Evolutionary conservation across 2,797 vertebrate genomes (phyloP).

Genomic region (Spinus pinus): DNA sequence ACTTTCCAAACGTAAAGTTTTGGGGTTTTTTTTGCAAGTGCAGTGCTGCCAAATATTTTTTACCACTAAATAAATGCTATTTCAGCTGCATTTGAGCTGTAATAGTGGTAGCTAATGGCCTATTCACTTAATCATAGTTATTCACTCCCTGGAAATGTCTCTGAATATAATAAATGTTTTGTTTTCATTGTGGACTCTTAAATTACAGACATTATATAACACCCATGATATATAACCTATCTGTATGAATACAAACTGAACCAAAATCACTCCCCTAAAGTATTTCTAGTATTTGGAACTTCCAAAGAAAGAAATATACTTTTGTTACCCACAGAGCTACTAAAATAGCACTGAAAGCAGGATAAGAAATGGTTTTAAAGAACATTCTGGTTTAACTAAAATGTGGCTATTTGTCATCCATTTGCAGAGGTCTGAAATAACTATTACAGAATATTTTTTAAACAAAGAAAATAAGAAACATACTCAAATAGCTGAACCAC

Average conservation of each 20-base stretch:
- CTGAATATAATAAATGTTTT: constrained; percentile 18
- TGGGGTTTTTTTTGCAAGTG: neutral
- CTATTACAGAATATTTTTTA: neutral
- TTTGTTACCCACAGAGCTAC: neutral
- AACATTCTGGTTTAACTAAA: constrained; percentile 14
- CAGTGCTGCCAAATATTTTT: constrained; percentile 21
- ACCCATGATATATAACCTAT: constrained; percentile 2
- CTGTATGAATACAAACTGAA: neutral
- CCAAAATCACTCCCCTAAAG: neutral
- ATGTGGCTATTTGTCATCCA: neutral
- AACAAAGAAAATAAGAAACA: neutral
- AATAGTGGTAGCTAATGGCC: neutral
- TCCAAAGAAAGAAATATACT: neutral
- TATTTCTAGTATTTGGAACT: neutral
- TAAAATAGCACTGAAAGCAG: constrained; percentile 8
- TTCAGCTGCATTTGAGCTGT: constrained; percentile 16
- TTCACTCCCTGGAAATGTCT: neutral
- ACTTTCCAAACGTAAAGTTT: constrained; percentile 24
- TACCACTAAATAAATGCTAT: neutral
- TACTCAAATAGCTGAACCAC: neutral
- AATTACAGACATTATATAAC: constrained; percentile 36
- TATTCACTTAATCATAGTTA: constrained; percentile 16
- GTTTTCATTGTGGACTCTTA: neutral
- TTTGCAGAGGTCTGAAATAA: constrained; percentile 12
- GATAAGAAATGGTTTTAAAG: neutral